These are phyloP conservation scores for Chrysocyon brachyurus DNA, from an alignment of 2,797 vertebrate species.

Conservation along the genomic window DNA sequence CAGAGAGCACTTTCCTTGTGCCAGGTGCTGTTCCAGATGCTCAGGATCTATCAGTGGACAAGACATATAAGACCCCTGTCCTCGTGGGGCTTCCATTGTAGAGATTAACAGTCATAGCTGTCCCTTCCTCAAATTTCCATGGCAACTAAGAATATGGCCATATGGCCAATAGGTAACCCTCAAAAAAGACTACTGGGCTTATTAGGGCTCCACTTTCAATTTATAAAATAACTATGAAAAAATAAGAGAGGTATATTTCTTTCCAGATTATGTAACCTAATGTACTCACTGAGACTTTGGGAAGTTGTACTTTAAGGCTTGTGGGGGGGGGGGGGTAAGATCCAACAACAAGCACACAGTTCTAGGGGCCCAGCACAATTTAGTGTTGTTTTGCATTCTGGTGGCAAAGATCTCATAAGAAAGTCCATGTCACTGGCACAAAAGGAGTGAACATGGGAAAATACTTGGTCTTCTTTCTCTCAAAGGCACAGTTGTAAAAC, in stretches of 20 bases:
- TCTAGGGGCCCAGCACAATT: constrained; percentile 79
- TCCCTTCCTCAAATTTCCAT: not conserved
- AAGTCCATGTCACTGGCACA: constrained; percentile 81
- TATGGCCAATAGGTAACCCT: not conserved
- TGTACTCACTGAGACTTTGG: constrained; percentile 52
- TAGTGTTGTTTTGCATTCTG: constrained; percentile 84
- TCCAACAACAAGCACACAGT: not conserved
- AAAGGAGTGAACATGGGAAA: constrained; percentile 85
- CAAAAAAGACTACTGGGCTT: not conserved
- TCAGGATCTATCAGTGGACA: not conserved
- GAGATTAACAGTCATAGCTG: not conserved
- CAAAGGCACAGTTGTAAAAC: constrained; percentile 83
- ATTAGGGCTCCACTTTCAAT: constrained; percentile 3
- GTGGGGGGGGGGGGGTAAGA: not conserved
- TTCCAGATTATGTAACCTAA: not conserved
- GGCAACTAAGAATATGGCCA: not conserved
- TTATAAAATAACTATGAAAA: constrained; percentile 11
- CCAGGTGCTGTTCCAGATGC: not conserved
- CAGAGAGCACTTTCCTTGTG: not conserved
- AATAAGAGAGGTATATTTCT: not conserved
- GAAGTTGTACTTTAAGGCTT: constrained; percentile 75
- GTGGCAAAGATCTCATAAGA: constrained; percentile 84
- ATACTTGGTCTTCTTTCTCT: constrained; percentile 79
- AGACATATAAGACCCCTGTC: not conserved
- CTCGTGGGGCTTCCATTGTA: not conserved